Percentiles rank a stretch among this genome's conserved stretches.
Evolutionary conservation across 37 sponge, comb jelly and placozoan species (phyloP).

Genomic region (Cladorhizidae sp.): DNA sequence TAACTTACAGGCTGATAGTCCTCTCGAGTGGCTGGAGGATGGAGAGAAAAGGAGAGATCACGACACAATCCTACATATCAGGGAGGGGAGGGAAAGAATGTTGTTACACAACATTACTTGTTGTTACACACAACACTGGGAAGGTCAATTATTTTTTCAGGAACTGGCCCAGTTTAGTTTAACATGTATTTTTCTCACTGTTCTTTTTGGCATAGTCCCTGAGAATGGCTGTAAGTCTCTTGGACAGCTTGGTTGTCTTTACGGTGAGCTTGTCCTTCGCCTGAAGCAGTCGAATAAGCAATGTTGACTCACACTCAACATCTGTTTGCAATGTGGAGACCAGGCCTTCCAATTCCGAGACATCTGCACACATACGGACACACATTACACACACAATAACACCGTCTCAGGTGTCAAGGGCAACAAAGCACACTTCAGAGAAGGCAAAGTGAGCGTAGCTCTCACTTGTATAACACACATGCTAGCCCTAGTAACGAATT

Average conservation of each 20-base stretch:
- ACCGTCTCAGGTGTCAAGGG: too few species aligned
- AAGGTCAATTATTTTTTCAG: too few species aligned
- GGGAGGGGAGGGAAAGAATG: too few species aligned
- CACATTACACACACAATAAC: too few species aligned
- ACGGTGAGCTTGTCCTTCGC: slow-evolving; percentile 24
- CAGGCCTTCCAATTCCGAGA: slow-evolving; percentile 11
- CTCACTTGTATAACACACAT: too few species aligned
- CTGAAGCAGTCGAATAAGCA: slow-evolving; percentile 30
- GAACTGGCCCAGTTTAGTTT: background rate
- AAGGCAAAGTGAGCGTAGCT: too few species aligned
- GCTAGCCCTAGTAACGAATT: too few species aligned
- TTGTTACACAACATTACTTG: too few species aligned
- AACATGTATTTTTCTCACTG: background rate
- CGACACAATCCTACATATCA: background rate
- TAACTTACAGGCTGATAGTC: slow-evolving; percentile 2
- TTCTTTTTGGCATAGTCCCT: slow-evolving; percentile 28
- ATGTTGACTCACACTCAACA: slow-evolving; percentile 19
- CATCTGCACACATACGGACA: slow-evolving; percentile 9
- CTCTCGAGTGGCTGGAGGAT: background rate
- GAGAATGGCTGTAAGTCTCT: slow-evolving; percentile 36
- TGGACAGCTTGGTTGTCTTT: slow-evolving; percentile 19
- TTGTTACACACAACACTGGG: too few species aligned
- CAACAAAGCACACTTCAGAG: too few species aligned
- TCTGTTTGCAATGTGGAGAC: slow-evolving; percentile 5
- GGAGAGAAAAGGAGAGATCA: slow-evolving; percentile 18